phyloP scores from a whole-genome alignment of 2,113 vertebrate species.

The Telmatochromis brichardi region DNA sequence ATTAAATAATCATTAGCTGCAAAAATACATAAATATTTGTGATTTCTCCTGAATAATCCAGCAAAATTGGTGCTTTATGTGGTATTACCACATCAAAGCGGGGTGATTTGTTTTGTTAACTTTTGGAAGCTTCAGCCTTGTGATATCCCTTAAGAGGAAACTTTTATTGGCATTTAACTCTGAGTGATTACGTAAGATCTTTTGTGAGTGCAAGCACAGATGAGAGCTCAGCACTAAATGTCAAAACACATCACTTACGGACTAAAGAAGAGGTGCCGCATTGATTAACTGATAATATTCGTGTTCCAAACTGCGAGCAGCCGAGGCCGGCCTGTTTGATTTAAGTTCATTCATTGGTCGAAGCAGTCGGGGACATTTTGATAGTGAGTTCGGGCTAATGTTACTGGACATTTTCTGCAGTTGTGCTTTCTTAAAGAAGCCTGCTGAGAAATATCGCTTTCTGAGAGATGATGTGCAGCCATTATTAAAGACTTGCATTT shows the following conservation, averaged over 20 bases:
- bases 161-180: background rate
- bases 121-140: background rate
- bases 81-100: background rate
- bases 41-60: background rate
- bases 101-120: background rate
- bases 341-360: background rate
- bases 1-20: background rate
- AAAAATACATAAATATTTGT: background rate
- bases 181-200: background rate
- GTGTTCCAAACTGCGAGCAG: background rate
- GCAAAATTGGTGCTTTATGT: background rate
- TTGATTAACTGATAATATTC: background rate
- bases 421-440: background rate
- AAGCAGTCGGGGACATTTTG: background rate
- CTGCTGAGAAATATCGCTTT: background rate
- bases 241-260: background rate
- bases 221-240: background rate
- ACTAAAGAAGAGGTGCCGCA: background rate
- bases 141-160: background rate
- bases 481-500: background rate
- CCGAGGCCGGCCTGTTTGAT: background rate
- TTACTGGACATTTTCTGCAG: background rate
- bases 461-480: background rate
- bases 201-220: background rate
- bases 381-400: background rate